Evolutionary conservation across 2,113 vertebrate genomes (phyloP), one percentile per base, ranked within the genome.

Genomic region (human): DNA sequence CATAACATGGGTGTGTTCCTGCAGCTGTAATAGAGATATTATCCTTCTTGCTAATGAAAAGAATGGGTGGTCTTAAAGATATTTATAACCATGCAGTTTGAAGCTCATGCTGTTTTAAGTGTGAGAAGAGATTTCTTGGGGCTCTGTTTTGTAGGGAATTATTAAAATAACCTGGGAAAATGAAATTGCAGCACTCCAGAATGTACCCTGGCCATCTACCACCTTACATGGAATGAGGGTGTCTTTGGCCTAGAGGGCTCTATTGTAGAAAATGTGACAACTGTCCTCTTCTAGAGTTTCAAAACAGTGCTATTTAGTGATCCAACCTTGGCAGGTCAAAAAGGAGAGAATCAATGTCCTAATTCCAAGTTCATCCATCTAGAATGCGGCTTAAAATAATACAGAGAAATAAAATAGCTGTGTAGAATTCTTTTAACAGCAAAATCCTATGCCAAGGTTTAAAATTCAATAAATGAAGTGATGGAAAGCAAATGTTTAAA

Each of bases 1-100:
- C 7, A 73, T 68, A 81, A 81, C 27, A 27, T 81, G 48, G 32
- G 17, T 50, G 25, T 87, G 55, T 55, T 83, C 95, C 86, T 82
- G 45, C 25, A 64, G 40, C 12, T 59, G 27, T 82, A 38, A 64
- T 25, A 79, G 73, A 73, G 27, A 76, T 66, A 78, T 52, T 80
- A 50, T 64, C 14, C 12, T 96, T 96, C 55, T 91, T 61, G 73
- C 30, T 92, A 20, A 89, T 83, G 79, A 94, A 82, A 96, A 84
- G 8, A 13, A 61, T 70, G 48, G 17, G 48, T 50, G 72, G 61
- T 70, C 84, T 94, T 87, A 90, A 45, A 45, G 50, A 14, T 82
- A 78, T 84, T 93, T 66, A 86, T 79, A 66, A 9, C 35, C 80
- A 5, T 61, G 76, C 40, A 90, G 16, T 50, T 89, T 97, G 57